phyloP scores from a whole-genome alignment of 2,797 vertebrate genomes.

The Acanthurus tractus region DNA sequence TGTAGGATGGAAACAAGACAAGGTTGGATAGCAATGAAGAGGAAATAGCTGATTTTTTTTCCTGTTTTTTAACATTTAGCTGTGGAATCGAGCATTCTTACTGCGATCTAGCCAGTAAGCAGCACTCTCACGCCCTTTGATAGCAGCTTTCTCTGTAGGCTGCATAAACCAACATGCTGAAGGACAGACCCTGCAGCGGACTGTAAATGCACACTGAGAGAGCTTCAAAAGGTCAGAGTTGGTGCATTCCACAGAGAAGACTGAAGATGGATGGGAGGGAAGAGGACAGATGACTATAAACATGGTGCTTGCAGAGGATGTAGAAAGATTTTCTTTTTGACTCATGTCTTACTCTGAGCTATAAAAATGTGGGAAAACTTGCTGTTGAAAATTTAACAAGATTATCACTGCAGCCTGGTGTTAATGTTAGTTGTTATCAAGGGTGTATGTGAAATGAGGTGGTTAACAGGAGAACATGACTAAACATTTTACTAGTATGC shows the following conservation, averaged over 20 bases:
- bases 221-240: conserved; percentile 68
- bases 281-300: conserved; percentile 68
- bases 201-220: conserved; percentile 55
- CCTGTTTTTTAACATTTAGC: conserved; percentile 58
- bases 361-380: conserved; percentile 14
- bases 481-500: neutral
- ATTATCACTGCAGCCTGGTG: neutral
- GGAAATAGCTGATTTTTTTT: conserved; percentile 59
- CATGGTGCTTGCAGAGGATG: conserved; percentile 35
- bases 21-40: conserved; percentile 37
- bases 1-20: conserved; percentile 34
- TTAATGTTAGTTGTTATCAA: neutral
- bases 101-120: conserved; percentile 57
- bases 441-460: neutral
- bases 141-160: conserved; percentile 62
- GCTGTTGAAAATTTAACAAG: neutral
- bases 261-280: conserved; percentile 62
- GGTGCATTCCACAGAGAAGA: conserved; percentile 71
- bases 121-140: conserved; percentile 77
- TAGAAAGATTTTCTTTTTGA: conserved; percentile 21
- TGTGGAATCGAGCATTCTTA: conserved; percentile 61
- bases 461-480: neutral
- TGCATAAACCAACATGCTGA: conserved; percentile 51
- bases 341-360: conserved; percentile 27
- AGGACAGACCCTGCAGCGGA: conserved; percentile 59